Percentiles rank a stretch among this genome's conserved stretches.
phyloP scores from a whole-genome alignment of 2,888 invertebrate genomes.

The Epistrophe eligans region DNA sequence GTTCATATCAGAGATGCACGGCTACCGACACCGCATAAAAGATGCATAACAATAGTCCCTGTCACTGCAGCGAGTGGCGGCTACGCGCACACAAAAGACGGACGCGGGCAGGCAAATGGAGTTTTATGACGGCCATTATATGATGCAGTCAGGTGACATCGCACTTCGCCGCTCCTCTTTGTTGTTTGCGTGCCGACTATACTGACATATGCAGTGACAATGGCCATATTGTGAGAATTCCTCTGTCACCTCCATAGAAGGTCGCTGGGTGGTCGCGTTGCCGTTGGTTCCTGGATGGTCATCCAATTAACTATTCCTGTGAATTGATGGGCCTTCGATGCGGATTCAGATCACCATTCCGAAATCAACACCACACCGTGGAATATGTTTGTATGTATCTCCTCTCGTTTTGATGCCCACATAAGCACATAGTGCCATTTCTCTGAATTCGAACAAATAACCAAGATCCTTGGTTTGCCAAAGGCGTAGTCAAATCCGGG shows the following conservation, averaged over 20 bases:
- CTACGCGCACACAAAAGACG: slow-evolving; percentile 40
- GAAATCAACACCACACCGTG: slow-evolving; percentile 5
- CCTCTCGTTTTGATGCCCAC: slow-evolving; percentile 19
- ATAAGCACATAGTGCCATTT: slow-evolving; percentile 15
- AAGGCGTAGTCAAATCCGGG: slow-evolving; percentile 53
- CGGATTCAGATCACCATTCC: slow-evolving; percentile 21
- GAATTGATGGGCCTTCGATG: slow-evolving; percentile 59
- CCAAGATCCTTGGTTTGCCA: slow-evolving; percentile 48
- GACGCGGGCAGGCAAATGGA: slow-evolving; percentile 52
- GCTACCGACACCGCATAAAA: slow-evolving; percentile 62
- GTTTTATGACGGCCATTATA: slow-evolving; percentile 72
- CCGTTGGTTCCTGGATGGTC: slow-evolving; percentile 46
- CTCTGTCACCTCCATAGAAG: slow-evolving; percentile 58
- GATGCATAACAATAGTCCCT: slow-evolving; percentile 60
- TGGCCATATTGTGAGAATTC: slow-evolving; percentile 48
- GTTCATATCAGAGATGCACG: slow-evolving; percentile 33
- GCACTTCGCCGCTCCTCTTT: slow-evolving; percentile 71
- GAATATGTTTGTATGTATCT: not conserved
- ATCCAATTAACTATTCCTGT: slow-evolving; percentile 63
- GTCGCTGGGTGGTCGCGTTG: slow-evolving; percentile 57
- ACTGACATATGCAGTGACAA: slow-evolving; percentile 17
- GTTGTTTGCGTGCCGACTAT: slow-evolving; percentile 53
- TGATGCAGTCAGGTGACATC: slow-evolving; percentile 74
- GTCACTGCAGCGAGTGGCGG: slow-evolving; percentile 40
- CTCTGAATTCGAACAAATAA: slow-evolving; percentile 41